A percentile compares a stretch with the other conserved stretches of the same genome.
Evolutionary conservation across 1,140 invertebrate genomes (phyloP).

Genomic region (Episyrphus balteatus): DNA sequence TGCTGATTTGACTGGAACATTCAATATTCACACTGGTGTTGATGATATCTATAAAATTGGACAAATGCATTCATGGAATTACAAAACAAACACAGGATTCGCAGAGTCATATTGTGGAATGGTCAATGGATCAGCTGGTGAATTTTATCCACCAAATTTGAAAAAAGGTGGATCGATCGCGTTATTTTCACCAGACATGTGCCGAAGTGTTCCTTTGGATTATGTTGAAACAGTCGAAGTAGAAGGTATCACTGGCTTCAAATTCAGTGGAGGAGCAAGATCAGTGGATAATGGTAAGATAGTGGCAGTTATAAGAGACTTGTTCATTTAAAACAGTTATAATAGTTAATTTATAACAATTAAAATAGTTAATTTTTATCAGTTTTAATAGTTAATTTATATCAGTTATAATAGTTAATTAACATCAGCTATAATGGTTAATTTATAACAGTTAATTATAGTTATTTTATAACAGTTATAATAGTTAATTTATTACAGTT

Average conservation of each 20-base stretch:
- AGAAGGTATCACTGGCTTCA: conserved; percentile 44
- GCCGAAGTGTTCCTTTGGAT: conserved; percentile 48
- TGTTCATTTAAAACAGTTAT: no score
- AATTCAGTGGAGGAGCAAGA: conserved; percentile 42
- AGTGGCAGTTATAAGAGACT: conserved; percentile 28
- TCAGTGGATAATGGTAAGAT: conserved; percentile 52
- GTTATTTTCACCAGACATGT: conserved; percentile 58
- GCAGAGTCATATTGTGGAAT: conserved; percentile 46
- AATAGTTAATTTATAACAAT: background rate
- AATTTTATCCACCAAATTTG: conserved; percentile 57
- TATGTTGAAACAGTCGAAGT: conserved; percentile 42
- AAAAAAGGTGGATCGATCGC: conserved; percentile 45
- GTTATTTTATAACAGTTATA: no score
- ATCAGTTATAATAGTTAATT: no score
- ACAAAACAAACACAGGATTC: conserved; percentile 45
- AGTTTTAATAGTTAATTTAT: no score
- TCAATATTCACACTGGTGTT: conserved; percentile 59
- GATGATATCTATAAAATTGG: conserved; percentile 49
- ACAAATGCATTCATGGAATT: conserved; percentile 56
- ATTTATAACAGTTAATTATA: no score
- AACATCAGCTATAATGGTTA: no score
- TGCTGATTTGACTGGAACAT: conserved; percentile 54
- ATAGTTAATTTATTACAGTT: background rate
- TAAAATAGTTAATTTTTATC: background rate
- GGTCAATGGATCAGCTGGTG: conserved; percentile 58